Percentiles rank a stretch among this genome's conserved stretches.
Evolutionary conservation across 2,797 vertebrate species (phyloP).

Genomic region (Alfaro cultratus): DNA sequence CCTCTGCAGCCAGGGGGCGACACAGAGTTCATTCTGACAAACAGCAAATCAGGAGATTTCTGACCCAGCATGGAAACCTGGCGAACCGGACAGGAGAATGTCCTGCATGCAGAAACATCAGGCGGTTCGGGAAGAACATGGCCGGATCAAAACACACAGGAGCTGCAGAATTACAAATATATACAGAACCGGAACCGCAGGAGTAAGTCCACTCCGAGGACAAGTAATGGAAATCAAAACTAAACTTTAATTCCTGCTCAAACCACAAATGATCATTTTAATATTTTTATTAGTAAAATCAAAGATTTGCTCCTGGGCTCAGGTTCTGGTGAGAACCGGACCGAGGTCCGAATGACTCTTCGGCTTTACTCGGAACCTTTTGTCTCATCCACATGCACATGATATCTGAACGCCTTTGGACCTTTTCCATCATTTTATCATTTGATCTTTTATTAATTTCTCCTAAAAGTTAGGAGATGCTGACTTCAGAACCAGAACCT

Average conservation of each 20-base stretch:
- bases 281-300: not conserved
- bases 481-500: not conserved
- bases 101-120: not conserved
- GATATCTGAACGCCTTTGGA: not conserved
- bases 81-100: not conserved
- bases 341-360: not conserved
- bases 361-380: not conserved
- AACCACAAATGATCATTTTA: not conserved
- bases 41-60: not conserved
- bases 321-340: not conserved
- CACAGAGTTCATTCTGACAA: not conserved
- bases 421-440: not conserved
- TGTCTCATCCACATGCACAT: too few relatives aligned
- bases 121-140: not conserved
- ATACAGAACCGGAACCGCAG: not conserved
- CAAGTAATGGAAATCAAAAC: not conserved
- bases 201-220: not conserved
- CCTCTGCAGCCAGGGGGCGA: conserved; percentile 8
- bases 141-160: not conserved
- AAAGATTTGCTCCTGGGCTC: not conserved
- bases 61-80: not conserved
- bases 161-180: not conserved
- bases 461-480: not conserved
- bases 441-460: not conserved
- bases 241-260: not conserved